Percentiles rank a stretch among this genome's conserved stretches.
Conservation (phyloP, 2,113 vertebrate species). For the Rhea pennata region DNA sequence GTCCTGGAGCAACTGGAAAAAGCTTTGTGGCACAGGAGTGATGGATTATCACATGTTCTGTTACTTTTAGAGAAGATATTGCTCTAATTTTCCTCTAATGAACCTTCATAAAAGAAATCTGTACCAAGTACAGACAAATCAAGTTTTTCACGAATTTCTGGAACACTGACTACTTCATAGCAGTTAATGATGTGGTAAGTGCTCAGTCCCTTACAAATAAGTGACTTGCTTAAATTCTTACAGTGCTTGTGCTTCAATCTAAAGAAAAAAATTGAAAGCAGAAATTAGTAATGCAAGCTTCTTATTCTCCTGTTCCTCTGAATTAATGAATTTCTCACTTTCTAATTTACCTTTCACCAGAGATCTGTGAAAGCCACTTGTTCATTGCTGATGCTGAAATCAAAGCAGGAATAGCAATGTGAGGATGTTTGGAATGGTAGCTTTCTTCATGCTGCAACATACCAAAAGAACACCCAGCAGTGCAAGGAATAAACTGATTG, state of each 20-base stretch:
- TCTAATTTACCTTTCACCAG: conserved; percentile 44
- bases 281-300: background rate
- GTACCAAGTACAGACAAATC: conserved; percentile 61
- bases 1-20: background rate
- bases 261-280: background rate
- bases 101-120: conserved; percentile 42
- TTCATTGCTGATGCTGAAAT: too few species aligned
- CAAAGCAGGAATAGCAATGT: background rate
- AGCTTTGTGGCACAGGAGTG: background rate
- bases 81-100: background rate
- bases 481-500: background rate
- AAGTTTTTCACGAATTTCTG: conserved; percentile 43
- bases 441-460: conserved; percentile 32
- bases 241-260: conserved; percentile 62
- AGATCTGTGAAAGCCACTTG: background rate
- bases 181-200: conserved; percentile 56
- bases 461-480: background rate
- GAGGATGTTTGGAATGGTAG: background rate
- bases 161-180: conserved; percentile 61
- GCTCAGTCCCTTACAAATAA: conserved; percentile 45
- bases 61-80: background rate
- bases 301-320: background rate
- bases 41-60: background rate
- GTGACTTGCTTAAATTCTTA: conserved; percentile 51
- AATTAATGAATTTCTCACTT: background rate